These are phyloP conservation scores for Varanus salvator DNA, from an alignment of 2,113 vertebrate genomes.

Conservation along the genomic window DNA sequence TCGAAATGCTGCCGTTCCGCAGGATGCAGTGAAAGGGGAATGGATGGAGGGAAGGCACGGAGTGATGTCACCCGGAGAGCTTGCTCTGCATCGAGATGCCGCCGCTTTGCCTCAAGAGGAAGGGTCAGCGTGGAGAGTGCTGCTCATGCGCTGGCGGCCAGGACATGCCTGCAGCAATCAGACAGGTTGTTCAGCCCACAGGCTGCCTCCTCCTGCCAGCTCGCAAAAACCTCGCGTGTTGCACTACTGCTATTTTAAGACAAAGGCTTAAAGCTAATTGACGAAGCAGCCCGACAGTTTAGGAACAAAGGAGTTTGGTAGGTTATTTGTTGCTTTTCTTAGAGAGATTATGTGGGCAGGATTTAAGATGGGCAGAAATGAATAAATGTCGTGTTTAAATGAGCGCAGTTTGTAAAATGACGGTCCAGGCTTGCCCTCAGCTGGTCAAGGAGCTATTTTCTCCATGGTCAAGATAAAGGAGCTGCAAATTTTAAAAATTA, in stretches of 20 bases:
- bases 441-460: neutral
- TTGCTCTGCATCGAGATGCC: slow-evolving; percentile 15
- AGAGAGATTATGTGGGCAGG: neutral
- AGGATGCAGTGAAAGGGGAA: slow-evolving; percentile 35
- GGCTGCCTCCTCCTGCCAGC: slow-evolving; percentile 15
- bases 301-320: neutral
- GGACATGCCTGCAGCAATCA: neutral
- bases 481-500: neutral
- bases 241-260: slow-evolving; percentile 6
- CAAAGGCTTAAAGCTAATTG: neutral
- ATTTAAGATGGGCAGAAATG: neutral
- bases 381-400: neutral
- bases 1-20: slow-evolving; percentile 64
- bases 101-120: neutral
- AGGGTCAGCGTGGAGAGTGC: neutral
- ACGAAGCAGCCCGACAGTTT: slow-evolving; percentile 8
- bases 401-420: neutral
- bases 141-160: slow-evolving; percentile 6
- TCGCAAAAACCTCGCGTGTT: neutral
- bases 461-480: neutral
- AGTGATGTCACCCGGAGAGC: slow-evolving; percentile 28
- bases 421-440: neutral
- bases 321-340: neutral
- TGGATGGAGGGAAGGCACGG: slow-evolving; percentile 29
- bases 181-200: neutral